A percentile compares a stretch with the other conserved stretches of the same genome.
Evolutionary conservation across 35 echinoderm and acorn worm species (phyloP).

Genomic region (Lytechinus pictus): DNA sequence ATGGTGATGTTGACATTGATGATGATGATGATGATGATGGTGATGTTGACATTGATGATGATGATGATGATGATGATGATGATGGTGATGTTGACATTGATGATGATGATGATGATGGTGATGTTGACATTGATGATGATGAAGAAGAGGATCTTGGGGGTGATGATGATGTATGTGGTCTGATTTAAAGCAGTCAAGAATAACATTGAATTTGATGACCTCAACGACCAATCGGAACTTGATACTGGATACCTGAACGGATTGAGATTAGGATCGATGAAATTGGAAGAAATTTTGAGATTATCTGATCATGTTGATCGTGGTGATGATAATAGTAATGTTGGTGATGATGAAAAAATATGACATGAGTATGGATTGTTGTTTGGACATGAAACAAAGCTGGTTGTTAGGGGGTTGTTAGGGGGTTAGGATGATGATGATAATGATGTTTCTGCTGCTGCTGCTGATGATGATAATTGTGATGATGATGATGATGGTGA

Average conservation of each 20-base stretch:
- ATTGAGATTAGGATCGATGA: conserved; percentile 32
- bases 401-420: conserved; percentile 3
- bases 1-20: no score
- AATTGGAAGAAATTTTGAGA: not conserved
- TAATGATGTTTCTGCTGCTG: not conserved
- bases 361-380: not conserved
- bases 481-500: no score
- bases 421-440: not conserved
- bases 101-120: no score
- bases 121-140: no score
- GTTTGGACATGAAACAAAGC: not conserved
- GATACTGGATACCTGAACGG: conserved; percentile 61
- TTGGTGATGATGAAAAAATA: not conserved
- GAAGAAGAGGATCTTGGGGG: no score
- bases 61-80: no score
- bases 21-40: no score
- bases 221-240: conserved; percentile 46
- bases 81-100: no score
- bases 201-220: conserved; percentile 49
- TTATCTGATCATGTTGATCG: not conserved
- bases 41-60: no score
- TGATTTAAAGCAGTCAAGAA: conserved; percentile 62
- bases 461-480: no score
- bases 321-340: not conserved
- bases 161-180: no score